Evolutionary conservation across 2,888 invertebrate species (phyloP), one percentile per base, ranked within the genome.

Genomic region (Temnothorax unifasciatus): DNA sequence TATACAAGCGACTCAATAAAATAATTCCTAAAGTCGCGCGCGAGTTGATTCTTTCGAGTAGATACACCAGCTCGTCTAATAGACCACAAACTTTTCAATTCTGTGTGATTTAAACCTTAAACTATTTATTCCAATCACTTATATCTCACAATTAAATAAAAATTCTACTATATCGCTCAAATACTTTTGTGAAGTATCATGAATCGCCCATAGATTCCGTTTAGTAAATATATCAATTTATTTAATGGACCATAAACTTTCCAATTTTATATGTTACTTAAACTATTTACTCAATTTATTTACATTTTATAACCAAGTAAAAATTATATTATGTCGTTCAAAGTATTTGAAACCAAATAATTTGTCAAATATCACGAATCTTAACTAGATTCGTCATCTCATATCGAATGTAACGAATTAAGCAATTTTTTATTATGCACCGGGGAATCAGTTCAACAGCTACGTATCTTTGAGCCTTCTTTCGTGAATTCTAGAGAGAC

Each of bases 401-500:
- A 52, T 21, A 15, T 18, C 18, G 6, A 11, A 18, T n/a, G 9
- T 25, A 21, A 71, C 44, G 18, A 59, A 79, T 71, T 34, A 44
- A 57, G 8, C 73, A 41, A 34, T 38, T 1, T 57, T 71, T 59
- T 69, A 21, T 34, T 0, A 25, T n/a, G 25, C 13, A 1, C 3
- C 71, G 21, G 8, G 18, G 54, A 41, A 79, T 54, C 9, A 52
- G 13, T 13, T 29, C 44, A 25, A 25, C 54, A 6, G 73, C 41
- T 29, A 34, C 38, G 34, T 64, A 13, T 29, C 71, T 44, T 41
- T 15, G 18, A 34, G 44, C 8, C 11, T 81, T 50, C 47, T 81
- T 73, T 73, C 59, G 25, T 25, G 18, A 59, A 44, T 47, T 34
- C 73, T 73, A 25, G 5, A 13, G 73, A 25, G 73, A 59, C 18